Percentiles rank a stretch among this genome's conserved stretches.
Evolutionary conservation across 1,140 invertebrate species (phyloP).

Genomic region (Steinernema feltiae): DNA sequence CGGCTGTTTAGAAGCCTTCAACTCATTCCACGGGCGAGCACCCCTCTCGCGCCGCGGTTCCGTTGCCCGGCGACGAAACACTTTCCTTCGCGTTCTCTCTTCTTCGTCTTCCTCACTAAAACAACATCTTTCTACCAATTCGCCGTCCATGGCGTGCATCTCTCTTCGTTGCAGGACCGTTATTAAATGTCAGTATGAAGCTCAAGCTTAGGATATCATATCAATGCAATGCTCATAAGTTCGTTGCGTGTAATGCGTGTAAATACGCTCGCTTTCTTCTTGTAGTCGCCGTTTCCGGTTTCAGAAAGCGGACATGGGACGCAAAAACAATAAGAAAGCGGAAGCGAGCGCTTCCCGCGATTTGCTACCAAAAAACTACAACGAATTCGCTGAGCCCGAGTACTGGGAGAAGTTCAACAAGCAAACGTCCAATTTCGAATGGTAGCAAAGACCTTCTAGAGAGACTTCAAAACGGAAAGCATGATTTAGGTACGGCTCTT

Average conservation of each 20-base stretch:
- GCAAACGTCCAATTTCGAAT: not conserved
- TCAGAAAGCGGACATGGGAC: not conserved
- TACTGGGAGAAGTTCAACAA: constrained; percentile 6
- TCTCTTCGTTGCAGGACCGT: not conserved
- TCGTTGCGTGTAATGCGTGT: not conserved
- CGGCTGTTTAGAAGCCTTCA: too few species aligned
- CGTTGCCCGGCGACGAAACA: not conserved
- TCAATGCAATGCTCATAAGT: too few species aligned
- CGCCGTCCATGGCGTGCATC: not conserved
- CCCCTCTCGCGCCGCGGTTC: not conserved
- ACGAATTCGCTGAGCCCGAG: not conserved
- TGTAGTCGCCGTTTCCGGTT: not conserved
- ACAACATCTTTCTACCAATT: not conserved
- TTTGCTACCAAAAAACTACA: not conserved
- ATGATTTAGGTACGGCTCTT: not conserved
- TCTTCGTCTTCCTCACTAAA: not conserved
- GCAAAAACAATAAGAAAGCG: not conserved
- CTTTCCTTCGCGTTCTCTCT: too few species aligned
- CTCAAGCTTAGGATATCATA: too few species aligned
- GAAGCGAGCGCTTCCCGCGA: not conserved
- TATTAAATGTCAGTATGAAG: not conserved
- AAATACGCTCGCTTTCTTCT: not conserved
- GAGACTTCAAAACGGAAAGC: not conserved
- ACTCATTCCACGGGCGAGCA: not conserved
- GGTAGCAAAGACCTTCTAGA: not conserved